Percentiles rank a stretch among this genome's conserved stretches.
phyloP scores from a whole-genome alignment of 2,113 vertebrate species.

The Octodon degus region DNA sequence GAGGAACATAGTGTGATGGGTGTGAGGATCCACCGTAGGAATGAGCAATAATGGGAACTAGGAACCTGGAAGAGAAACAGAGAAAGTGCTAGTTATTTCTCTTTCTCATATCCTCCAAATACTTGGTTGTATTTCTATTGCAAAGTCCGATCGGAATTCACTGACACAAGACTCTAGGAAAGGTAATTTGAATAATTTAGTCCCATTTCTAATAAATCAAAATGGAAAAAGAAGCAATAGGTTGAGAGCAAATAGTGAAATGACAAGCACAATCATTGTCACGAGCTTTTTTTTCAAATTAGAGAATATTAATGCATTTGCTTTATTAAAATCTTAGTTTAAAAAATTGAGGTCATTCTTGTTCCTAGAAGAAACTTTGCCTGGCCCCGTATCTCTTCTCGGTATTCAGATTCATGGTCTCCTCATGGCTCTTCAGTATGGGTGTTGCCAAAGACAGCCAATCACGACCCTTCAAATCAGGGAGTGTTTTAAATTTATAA shows the following conservation, averaged over 20 bases:
- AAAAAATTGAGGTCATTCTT: not conserved
- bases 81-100: not conserved
- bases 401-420: not conserved
- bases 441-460: too few species aligned
- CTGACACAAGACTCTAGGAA: not conserved
- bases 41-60: not conserved
- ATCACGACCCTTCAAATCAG: not conserved
- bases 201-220: not conserved
- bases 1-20: not conserved
- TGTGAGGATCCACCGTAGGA: not conserved
- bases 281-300: not conserved
- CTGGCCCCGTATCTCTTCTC: not conserved
- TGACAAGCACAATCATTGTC: not conserved
- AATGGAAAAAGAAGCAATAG: not conserved
- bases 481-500: not conserved
- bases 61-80: not conserved
- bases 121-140: not conserved
- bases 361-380: not conserved
- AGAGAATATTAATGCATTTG: not conserved
- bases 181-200: slow-evolving; percentile 6
- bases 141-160: not conserved
- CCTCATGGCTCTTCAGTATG: not conserved
- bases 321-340: not conserved
- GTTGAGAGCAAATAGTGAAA: not conserved
- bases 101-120: not conserved